Conservation (phyloP, 2,888 invertebrate genomes). For the Scaptomyza reducta region DNA sequence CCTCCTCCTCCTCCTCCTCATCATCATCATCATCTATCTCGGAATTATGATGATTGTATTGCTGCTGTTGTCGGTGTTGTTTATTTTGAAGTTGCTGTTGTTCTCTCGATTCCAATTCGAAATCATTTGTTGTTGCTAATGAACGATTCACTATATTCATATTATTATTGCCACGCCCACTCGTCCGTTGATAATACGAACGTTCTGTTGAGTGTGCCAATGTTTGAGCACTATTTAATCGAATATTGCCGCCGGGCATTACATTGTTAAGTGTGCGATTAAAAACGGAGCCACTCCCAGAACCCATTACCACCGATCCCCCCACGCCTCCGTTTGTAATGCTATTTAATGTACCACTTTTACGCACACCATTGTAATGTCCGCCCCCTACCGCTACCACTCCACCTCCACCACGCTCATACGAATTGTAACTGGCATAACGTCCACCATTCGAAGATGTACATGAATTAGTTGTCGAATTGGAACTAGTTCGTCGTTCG, state of each 20-base stretch:
- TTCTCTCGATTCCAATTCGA: slow-evolving; percentile 29
- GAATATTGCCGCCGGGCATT: background rate
- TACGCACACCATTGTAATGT: slow-evolving; percentile 78
- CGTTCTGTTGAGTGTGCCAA: slow-evolving; percentile 44
- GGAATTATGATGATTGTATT: slow-evolving; percentile 76
- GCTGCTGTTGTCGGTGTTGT: slow-evolving; percentile 45
- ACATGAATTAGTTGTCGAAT: slow-evolving; percentile 83
- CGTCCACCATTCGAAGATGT: slow-evolving; percentile 73
- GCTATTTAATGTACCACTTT: slow-evolving; percentile 83
- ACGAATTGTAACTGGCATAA: slow-evolving; percentile 82
- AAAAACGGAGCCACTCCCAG: background rate
- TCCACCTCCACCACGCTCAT: slow-evolving; percentile 68
- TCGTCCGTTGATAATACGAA: slow-evolving; percentile 36
- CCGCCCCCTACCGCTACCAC: slow-evolving; percentile 32
- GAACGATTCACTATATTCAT: slow-evolving; percentile 10
- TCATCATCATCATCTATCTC: slow-evolving; percentile 49
- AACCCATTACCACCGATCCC: background rate
- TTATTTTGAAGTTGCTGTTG: slow-evolving; percentile 49
- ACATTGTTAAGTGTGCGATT: background rate
- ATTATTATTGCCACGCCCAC: slow-evolving; percentile 11
- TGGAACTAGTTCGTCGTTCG: slow-evolving; percentile 81
- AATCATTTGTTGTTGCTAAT: slow-evolving; percentile 19
- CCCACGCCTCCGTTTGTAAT: slow-evolving; percentile 61
- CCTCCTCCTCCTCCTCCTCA: slow-evolving; percentile 54
- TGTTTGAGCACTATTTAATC: slow-evolving; percentile 55